Base-by-base conservation (phyloP, 2,797 vertebrate species). In the Mus minutoides region DNA sequence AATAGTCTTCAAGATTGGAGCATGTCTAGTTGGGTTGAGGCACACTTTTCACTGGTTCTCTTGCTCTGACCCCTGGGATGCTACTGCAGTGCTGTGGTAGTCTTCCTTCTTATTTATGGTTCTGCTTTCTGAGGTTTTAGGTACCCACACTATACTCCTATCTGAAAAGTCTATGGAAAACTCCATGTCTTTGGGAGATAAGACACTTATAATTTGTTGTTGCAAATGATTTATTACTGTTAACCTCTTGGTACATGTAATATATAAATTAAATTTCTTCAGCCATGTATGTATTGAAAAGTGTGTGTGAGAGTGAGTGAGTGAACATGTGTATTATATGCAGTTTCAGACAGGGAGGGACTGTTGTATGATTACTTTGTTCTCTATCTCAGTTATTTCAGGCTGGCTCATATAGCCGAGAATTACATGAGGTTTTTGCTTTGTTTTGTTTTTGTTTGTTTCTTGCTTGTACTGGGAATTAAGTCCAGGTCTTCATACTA, bases 381-480 rank as follows among this genome's bases (percentile, higher is more conserved):
- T 94, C 49, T 96, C 22, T 90, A 77, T 87, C 67, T 87, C 67
- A 29, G 34, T 71, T 71, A 56, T 87, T 87, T 26, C n/a, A 56
- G 22, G n/a, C 67, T 71, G 14, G 22, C 34, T 56, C 34, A 73
- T 54, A 37, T 24, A 67, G 34, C 85, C 14, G 56, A 22, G 31
- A 69, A 69, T 24, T 56, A 13, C 52, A 37, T 75, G 67, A 1
- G 40, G 16, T n/a, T 34, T n/a, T 73, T n/a, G 54, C 13, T 64
- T 67, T 64, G 29, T 24, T 37, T 64, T 83, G 80, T 67, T 67
- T 31, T 67, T 64, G 62, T 29, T 31, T 34, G 14, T 9, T n/a
- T 12, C 0, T 26, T 24, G 52, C 52, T 88, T 71, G 24, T 58
- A 7, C 26, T 75, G 29, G 69, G 69, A 88, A 58, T 88, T n/a